Evolutionary conservation across 1,140 invertebrate species (phyloP).

Genomic region (Panagrolaimus sp.): DNA sequence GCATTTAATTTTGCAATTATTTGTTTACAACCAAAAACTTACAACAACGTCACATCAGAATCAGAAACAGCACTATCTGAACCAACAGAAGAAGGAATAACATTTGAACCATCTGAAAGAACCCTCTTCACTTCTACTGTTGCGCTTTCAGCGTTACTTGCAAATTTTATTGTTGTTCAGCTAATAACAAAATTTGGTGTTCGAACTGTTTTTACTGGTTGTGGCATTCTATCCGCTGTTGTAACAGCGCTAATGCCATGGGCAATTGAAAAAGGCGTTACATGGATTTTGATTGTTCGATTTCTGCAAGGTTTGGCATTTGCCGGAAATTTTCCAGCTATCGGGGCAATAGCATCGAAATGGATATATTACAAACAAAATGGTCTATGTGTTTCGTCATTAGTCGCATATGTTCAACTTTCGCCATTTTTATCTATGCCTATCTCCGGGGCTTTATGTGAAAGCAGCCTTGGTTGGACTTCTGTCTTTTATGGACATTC

Average conservation of each 20-base stretch:
- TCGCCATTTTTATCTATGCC: conserved; percentile 51
- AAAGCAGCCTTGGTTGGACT: conserved; percentile 40
- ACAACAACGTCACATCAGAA: too few species aligned
- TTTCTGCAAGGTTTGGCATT: conserved; percentile 38
- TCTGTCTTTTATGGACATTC: conserved; percentile 55
- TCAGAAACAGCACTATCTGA: too few species aligned
- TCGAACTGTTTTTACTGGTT: conserved; percentile 34
- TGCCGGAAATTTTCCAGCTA: conserved; percentile 46
- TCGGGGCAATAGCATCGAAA: conserved; percentile 34
- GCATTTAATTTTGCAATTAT: background rate
- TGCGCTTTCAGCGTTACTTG: conserved; percentile 39
- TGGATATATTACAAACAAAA: conserved; percentile 48
- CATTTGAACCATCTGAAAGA: background rate
- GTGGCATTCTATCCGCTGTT: conserved; percentile 40
- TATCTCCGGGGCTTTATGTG: conserved; percentile 44
- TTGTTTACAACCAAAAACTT: background rate
- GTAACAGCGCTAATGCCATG: conserved; percentile 32
- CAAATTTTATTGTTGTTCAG: conserved; percentile 38
- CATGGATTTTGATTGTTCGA: conserved; percentile 28
- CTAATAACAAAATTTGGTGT: conserved; percentile 36
- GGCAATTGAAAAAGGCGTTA: conserved; percentile 38
- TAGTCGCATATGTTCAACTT: conserved; percentile 47
- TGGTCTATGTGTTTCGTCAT: conserved; percentile 39
- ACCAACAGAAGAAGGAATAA: background rate
- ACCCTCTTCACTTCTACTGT: conserved; percentile 33